Percentiles rank a stretch among this genome's conserved stretches.
Conservation (phyloP, 2,888 invertebrate species). For the Therioaphis trifolii region DNA sequence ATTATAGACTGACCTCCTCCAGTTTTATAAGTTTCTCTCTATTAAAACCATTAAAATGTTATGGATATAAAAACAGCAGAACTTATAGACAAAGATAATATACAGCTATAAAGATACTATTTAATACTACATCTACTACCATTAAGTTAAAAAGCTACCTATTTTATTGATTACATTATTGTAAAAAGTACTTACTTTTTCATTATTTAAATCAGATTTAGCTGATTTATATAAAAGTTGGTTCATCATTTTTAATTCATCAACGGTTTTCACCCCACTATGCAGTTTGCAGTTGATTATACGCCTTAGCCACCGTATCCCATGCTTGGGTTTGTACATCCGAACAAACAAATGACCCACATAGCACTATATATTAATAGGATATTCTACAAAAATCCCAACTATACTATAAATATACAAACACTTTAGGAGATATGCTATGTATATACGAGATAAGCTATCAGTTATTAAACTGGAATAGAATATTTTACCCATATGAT, state of each 20-base stretch:
- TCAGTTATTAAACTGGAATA: background rate
- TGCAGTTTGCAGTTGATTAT: constrained; percentile 12
- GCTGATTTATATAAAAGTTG: constrained; percentile 9
- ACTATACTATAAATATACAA: constrained; percentile 1
- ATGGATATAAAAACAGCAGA: constrained; percentile 1
- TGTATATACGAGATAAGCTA: background rate
- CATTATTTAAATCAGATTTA: constrained; percentile 6
- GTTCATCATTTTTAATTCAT: constrained; percentile 12
- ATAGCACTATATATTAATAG: constrained; percentile 15
- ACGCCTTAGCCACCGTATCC: background rate
- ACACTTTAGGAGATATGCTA: background rate
- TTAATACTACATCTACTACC: no score
- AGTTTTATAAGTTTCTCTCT: constrained; percentile 17
- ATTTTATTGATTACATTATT: constrained; percentile 12
- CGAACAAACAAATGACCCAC: background rate
- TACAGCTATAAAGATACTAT: no score
- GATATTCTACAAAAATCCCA: constrained; percentile 1
- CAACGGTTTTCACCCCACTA: background rate
- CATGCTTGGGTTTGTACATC: background rate
- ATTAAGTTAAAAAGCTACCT: background rate
- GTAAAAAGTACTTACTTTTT: background rate
- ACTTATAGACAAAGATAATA: background rate
- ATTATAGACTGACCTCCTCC: background rate
- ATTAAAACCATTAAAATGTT: constrained; percentile 12
- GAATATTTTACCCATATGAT: background rate